Percentiles rank a stretch among this genome's conserved stretches.
phyloP scores from a whole-genome alignment of 2,113 vertebrate genomes.

The Ochotona princeps region DNA sequence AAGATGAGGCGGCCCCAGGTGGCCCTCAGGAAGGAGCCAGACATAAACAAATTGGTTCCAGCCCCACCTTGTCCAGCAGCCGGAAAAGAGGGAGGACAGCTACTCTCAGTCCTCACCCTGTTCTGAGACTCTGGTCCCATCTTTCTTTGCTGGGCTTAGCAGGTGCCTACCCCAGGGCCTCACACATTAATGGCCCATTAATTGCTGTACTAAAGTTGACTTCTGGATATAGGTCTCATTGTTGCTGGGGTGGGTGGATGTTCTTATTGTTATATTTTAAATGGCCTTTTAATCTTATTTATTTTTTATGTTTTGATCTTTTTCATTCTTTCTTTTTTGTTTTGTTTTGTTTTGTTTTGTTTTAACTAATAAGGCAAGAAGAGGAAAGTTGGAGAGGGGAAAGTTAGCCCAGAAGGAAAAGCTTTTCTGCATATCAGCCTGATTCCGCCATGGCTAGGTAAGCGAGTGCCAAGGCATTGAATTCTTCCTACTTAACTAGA shows the following conservation, averaged over 20 bases:
- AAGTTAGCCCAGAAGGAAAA: slow-evolving; percentile 56
- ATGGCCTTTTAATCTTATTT: slow-evolving; percentile 74
- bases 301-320: slow-evolving; percentile 63
- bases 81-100: neutral
- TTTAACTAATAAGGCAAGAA: slow-evolving; percentile 47
- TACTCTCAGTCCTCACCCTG: neutral
- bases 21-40: slow-evolving; percentile 2
- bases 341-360: neutral
- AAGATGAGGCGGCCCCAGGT: neutral
- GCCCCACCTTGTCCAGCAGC: neutral
- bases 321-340: neutral
- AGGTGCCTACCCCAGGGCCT: neutral
- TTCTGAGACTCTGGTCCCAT: neutral
- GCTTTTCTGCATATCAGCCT: slow-evolving; percentile 38
- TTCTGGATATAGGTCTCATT: slow-evolving; percentile 54
- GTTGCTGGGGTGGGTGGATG: neutral
- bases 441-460: slow-evolving; percentile 46
- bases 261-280: slow-evolving; percentile 63
- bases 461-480: neutral
- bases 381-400: slow-evolving; percentile 30
- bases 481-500: neutral
- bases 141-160: neutral
- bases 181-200: neutral
- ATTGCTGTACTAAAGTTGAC: slow-evolving; percentile 37
- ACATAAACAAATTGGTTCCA: neutral